Conservation (phyloP, 64 coral and sea anemone species). For the Stichodactyla mertensii region DNA sequence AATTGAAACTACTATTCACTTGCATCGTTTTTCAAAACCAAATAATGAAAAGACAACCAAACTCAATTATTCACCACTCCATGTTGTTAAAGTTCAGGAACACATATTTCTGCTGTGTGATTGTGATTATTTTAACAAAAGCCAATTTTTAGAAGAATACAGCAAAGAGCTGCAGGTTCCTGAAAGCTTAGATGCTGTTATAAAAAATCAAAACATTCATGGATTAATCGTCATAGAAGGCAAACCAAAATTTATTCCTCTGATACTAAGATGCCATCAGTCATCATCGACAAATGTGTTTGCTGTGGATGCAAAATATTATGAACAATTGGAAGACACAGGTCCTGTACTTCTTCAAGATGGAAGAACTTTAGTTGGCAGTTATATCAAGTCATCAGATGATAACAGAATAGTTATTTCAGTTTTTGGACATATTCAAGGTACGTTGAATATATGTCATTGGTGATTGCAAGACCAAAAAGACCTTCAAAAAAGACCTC, state of each 20-base stretch:
- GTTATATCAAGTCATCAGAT: not conserved
- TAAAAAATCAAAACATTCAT: not conserved
- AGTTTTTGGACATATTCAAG: not conserved
- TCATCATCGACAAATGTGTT: not conserved
- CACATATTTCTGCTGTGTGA: constrained; percentile 6
- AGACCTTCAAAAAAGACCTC: no score
- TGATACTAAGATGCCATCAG: not conserved
- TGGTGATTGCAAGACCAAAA: no score
- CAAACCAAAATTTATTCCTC: not conserved
- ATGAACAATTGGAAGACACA: not conserved
- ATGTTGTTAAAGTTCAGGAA: not conserved
- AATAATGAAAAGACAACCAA: not conserved
- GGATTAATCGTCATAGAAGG: not conserved
- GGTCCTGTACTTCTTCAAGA: not conserved
- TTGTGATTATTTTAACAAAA: not conserved
- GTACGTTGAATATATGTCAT: not conserved
- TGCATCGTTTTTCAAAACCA: not conserved
- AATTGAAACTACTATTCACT: no score
- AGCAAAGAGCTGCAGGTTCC: not conserved
- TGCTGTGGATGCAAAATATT: not conserved
- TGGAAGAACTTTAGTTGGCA: not conserved
- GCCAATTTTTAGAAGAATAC: not conserved
- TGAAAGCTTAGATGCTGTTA: not conserved
- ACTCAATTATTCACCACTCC: no score
- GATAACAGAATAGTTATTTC: not conserved